Percentiles rank a stretch among this genome's conserved stretches.
phyloP scores from a whole-genome alignment of 1,140 invertebrate genomes.

The Nasonia longicornis region DNA sequence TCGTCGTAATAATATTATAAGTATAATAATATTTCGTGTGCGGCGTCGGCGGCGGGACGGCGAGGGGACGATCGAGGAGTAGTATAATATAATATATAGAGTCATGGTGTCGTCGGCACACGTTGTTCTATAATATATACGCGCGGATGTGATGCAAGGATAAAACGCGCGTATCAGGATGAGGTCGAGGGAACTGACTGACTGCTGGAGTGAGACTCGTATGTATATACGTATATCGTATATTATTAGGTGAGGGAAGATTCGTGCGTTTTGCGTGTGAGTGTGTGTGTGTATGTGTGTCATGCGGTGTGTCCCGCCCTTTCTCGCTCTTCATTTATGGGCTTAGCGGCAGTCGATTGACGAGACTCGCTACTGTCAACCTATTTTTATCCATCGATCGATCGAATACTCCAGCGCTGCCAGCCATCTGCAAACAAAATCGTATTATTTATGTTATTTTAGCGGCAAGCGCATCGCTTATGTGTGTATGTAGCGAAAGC shows the following conservation, averaged over 20 bases:
- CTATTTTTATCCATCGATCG: conserved; percentile 94
- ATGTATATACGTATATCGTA: too few species aligned
- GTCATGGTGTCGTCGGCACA: not conserved
- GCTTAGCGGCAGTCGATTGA: not conserved
- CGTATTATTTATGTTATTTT: conserved; percentile 18
- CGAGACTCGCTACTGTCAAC: conserved; percentile 69
- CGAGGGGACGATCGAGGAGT: conserved; percentile 14
- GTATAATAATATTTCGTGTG: conserved; percentile 14
- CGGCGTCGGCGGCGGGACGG: conserved; percentile 2
- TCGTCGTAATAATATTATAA: conserved; percentile 23
- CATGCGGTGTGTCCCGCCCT: conserved; percentile 4
- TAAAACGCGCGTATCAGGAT: not conserved
- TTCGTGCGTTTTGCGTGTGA: not conserved
- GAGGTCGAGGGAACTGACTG: not conserved
- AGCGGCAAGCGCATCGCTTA: not conserved
- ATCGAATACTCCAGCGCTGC: conserved; percentile 95
- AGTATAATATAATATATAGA: too few species aligned
- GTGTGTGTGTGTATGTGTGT: not conserved
- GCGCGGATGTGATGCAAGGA: not conserved
- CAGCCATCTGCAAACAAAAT: conserved; percentile 83
- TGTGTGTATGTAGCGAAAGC: not conserved
- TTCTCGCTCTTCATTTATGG: not conserved
- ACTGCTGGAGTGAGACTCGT: too few species aligned
- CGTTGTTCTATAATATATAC: not conserved
- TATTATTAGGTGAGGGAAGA: not conserved